A percentile compares a stretch with the other conserved stretches of the same genome.
phyloP scores from a whole-genome alignment of 2,113 vertebrate genomes.

The Sinocyclocheilus grahami region DNA sequence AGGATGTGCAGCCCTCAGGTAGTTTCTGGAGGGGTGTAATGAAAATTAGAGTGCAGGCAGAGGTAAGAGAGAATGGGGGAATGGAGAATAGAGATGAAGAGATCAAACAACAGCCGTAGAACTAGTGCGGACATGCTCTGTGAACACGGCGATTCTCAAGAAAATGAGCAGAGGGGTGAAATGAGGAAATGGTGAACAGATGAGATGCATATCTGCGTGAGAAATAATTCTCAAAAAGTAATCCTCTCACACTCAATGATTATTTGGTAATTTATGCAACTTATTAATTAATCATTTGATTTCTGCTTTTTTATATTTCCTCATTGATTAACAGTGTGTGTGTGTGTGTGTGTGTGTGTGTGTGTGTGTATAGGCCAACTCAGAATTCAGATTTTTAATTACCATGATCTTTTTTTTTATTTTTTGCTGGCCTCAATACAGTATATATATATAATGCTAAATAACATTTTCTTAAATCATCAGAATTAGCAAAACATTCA shows the following conservation, averaged over 20 bases:
- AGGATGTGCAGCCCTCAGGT: not conserved
- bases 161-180: slow-evolving; percentile 12
- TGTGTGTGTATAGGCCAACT: too few relatives aligned
- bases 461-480: not conserved
- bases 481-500: not conserved
- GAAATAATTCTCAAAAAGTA: not conserved
- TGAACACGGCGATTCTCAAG: slow-evolving; percentile 13
- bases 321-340: too few relatives aligned
- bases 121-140: slow-evolving; percentile 45
- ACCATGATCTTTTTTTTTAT: too few relatives aligned
- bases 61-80: slow-evolving; percentile 37
- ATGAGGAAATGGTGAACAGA: slow-evolving; percentile 56
- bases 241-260: not conserved
- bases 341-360: too few relatives aligned
- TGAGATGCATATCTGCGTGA: not conserved
- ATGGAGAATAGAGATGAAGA: slow-evolving; percentile 44
- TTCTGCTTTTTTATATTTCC: too few relatives aligned
- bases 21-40: not conserved
- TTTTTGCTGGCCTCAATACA: too few relatives aligned
- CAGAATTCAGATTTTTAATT: too few relatives aligned
- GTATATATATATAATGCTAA: not conserved
- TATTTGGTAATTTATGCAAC: too few relatives aligned
- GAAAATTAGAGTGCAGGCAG: slow-evolving; percentile 23
- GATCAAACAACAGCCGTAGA: slow-evolving; percentile 52
- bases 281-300: too few relatives aligned